Conservation (phyloP, 2,113 vertebrate genomes). For the Ageneiosus marmoratus region DNA sequence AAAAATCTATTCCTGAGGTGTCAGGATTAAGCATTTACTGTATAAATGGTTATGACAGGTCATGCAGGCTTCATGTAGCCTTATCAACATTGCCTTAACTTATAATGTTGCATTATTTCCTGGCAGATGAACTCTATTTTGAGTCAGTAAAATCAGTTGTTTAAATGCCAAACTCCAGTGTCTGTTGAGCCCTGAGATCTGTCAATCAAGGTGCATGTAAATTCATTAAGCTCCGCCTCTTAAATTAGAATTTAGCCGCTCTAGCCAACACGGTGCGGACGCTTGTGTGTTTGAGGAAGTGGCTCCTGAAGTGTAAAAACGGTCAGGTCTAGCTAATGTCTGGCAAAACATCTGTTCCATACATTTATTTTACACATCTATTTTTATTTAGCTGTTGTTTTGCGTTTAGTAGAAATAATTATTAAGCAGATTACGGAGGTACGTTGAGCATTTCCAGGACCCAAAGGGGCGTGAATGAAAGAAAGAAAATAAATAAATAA, state of each 20-base stretch:
- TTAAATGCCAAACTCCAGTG: not conserved
- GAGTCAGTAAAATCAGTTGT: not conserved
- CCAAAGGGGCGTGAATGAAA: not conserved
- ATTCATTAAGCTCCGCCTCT: constrained; percentile 2
- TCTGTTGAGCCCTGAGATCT: not conserved
- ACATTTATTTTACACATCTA: not conserved
- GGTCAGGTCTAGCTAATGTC: not conserved
- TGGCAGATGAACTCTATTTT: not conserved
- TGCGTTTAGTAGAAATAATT: not conserved
- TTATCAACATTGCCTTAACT: not conserved
- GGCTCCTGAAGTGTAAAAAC: not conserved
- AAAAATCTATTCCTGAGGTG: not conserved
- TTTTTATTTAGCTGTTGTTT: not conserved
- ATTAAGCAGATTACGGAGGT: not conserved
- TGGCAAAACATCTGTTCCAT: not conserved
- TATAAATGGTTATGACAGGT: not conserved
- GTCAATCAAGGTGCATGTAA: not conserved
- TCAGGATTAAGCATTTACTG: not conserved
- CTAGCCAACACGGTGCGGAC: no score
- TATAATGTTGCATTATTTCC: not conserved
- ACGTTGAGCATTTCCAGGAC: not conserved
- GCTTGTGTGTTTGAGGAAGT: not conserved
- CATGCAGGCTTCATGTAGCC: not conserved
- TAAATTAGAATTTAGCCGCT: not conserved
- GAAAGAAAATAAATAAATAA: not conserved